A percentile compares a stretch with the other conserved stretches of the same genome.
Conservation (phyloP, 2,113 vertebrate species). For the Geothlypis trichas region DNA sequence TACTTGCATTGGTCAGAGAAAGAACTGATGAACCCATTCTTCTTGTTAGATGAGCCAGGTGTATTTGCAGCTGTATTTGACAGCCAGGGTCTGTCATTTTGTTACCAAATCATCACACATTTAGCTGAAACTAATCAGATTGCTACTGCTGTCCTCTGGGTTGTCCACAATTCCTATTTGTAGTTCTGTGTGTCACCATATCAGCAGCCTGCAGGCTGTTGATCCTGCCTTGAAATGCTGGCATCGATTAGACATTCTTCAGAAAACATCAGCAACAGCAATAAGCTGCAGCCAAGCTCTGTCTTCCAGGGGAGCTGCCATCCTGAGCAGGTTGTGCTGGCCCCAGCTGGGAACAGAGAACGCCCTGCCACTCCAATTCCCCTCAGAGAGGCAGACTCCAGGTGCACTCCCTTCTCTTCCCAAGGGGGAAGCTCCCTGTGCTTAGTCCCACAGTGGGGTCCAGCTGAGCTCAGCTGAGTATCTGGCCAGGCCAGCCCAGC, state of each 20-base stretch:
- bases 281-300: background rate
- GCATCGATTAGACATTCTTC: background rate
- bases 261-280: background rate
- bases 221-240: background rate
- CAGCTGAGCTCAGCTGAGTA: background rate
- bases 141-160: background rate
- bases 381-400: background rate
- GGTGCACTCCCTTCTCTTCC: background rate
- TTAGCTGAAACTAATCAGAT: background rate
- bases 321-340: background rate
- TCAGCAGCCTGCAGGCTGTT: background rate
- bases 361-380: background rate
- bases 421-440: background rate
- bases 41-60: background rate
- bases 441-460: background rate
- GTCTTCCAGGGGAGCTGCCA: background rate
- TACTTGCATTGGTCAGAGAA: background rate
- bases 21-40: background rate
- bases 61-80: background rate
- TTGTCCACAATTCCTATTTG: background rate
- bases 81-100: background rate
- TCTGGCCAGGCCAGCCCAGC: background rate
- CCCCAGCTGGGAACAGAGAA: background rate
- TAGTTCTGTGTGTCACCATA: background rate
- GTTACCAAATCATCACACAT: background rate